phyloP scores from a whole-genome alignment of 2,888 invertebrate genomes.

The Argyresthia goedartella region DNA sequence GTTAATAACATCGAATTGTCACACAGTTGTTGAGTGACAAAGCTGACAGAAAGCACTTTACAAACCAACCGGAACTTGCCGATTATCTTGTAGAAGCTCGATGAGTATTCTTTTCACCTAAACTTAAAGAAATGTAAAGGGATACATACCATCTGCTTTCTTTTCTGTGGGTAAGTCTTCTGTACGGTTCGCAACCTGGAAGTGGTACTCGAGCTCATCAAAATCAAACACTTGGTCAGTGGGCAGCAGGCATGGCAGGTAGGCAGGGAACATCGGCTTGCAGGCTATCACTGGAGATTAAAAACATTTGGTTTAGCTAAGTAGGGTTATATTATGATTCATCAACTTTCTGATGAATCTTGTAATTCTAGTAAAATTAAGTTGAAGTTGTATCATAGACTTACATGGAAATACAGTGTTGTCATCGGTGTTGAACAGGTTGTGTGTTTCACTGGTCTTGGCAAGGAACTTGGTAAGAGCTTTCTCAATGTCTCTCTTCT shows the following conservation, averaged over 20 bases:
- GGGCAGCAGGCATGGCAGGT: constrained; percentile 87
- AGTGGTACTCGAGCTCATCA: constrained; percentile 84
- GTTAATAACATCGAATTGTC: too few species aligned
- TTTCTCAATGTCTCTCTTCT: constrained; percentile 93
- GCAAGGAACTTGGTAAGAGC: constrained; percentile 94
- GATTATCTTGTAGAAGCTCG: too few species aligned
- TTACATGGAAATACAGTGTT: constrained; percentile 89
- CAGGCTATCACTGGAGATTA: constrained; percentile 84
- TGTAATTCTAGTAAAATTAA: background rate
- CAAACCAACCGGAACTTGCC: too few species aligned
- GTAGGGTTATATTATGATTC: too few species aligned
- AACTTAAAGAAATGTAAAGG: too few species aligned
- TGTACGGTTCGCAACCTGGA: constrained; percentile 75
- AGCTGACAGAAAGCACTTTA: too few species aligned
- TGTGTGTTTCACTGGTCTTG: constrained; percentile 92
- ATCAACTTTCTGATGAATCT: too few species aligned
- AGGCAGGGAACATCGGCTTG: constrained; percentile 86
- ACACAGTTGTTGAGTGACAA: too few species aligned
- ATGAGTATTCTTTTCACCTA: too few species aligned
- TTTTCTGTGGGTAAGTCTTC: constrained; percentile 73
- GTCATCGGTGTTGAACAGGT: constrained; percentile 91
- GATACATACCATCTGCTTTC: constrained; percentile 28
- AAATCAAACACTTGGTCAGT: constrained; percentile 96
- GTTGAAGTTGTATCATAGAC: constrained; percentile 24
- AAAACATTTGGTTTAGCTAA: background rate